Base-by-base conservation (phyloP, 37 sponge, comb jelly and placozoan genomes). In the Oscarella lobularis region DNA sequence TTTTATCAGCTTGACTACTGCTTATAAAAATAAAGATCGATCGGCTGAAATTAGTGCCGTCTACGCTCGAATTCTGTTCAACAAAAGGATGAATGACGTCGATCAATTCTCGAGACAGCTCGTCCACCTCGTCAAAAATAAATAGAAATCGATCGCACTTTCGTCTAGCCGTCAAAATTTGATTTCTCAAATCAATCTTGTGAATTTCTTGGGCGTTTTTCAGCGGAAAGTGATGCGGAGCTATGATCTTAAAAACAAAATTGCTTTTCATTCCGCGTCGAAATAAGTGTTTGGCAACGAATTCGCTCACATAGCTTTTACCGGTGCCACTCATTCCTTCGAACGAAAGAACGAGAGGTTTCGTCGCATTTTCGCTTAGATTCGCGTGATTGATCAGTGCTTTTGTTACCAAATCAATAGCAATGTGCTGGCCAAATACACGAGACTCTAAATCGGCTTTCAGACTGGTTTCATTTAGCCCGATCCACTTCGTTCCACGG, bases 381-480 rank as follows among this genome's bases (percentile, higher is more conserved):
- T n/a, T n/a, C n/a, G n/a, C n/a, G 33, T 68, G 71, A 30, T 5
- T 4, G 29, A 32, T 68, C 29, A 68, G 6, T 4, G 33, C 6
- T 68, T 68, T 68, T 5, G 31, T 5, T 68, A 68, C 6, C 5
- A 29, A 5, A 5, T 68, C 31, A 5, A 4, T 35, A 5, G 31
- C 71, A 5, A 68, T 5, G 33, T 68, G 71, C 71, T 68, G 71
- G 6, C 71, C 71, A 68, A 68, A 68, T 5, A 68, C 6, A 14
- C 33, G 6, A 5, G 6, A 5, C 4, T 68, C 31, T 34, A 68
- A 14, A 68, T 4, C 71, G 29, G 29, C 31, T 4, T 68, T 14
- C 71, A 68, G 33, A 32, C 4, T 5, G 31, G 71, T 30, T 68
- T 34, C 29, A 68, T 68, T 20, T 5, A 29, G 31, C 31, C 29